Percentiles rank a stretch among this genome's conserved stretches.
These are phyloP conservation scores for Scaptomyza pallida DNA, from an alignment of 1,140 invertebrate genomes.

Conservation along the genomic window DNA sequence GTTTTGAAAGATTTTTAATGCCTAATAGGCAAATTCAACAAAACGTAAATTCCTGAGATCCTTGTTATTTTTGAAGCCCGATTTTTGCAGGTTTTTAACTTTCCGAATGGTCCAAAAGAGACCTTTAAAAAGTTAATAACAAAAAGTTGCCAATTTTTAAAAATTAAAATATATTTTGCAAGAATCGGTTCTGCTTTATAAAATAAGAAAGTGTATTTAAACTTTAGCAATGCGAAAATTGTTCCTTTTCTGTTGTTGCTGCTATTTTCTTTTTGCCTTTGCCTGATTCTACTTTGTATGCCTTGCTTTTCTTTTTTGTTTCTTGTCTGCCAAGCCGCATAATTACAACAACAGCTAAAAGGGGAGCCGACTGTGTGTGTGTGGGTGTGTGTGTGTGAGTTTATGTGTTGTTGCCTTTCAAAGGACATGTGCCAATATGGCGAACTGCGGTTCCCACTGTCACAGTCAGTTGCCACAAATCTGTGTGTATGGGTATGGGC, in stretches of 20 bases:
- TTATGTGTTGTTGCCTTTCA: conserved; percentile 45
- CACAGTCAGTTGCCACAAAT: conserved; percentile 29
- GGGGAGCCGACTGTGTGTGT: neutral
- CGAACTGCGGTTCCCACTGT: conserved; percentile 63
- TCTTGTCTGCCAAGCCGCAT: conserved; percentile 58
- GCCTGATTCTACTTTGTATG: conserved; percentile 20
- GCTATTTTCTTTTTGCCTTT: conserved; percentile 6
- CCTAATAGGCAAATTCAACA: no score
- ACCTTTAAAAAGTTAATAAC: no score
- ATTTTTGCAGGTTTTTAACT: no score
- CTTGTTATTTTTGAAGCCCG: no score
- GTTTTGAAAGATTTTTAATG: no score
- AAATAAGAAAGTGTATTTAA: neutral
- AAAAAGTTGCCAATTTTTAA: no score
- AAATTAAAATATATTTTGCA: no score
- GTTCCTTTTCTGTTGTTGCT: neutral
- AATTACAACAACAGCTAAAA: conserved; percentile 58
- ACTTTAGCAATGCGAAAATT: neutral
- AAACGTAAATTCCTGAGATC: no score
- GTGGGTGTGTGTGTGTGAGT: neutral
- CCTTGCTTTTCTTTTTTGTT: conserved; percentile 28
- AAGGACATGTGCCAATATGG: conserved; percentile 80
- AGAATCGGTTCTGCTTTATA: no score
- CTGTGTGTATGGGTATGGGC: conserved; percentile 2
- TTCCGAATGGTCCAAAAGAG: no score